Conservation (phyloP, 2,113 vertebrate species). For the Cariama cristata region DNA sequence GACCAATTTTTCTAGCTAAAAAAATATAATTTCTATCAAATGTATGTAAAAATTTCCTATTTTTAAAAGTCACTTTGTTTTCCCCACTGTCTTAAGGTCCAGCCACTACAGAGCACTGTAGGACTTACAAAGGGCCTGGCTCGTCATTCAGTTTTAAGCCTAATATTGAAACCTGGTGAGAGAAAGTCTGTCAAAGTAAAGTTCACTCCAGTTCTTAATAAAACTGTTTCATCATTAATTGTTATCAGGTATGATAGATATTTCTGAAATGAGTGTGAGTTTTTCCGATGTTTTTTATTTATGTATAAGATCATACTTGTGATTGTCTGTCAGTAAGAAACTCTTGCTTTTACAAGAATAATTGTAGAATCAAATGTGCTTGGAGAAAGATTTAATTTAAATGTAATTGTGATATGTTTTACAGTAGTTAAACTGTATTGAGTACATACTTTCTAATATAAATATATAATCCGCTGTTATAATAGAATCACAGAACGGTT, state of each 20-base stretch:
- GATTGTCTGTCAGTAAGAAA: background rate
- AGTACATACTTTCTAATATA: background rate
- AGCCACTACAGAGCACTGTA: conserved; percentile 79
- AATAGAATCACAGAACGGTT: background rate
- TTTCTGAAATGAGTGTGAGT: background rate
- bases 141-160: conserved; percentile 86
- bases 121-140: conserved; percentile 85
- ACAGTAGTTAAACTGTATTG: background rate
- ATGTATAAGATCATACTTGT: background rate
- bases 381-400: background rate
- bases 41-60: background rate
- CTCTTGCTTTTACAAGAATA: background rate
- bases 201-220: conserved; percentile 90
- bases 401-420: background rate
- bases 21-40: background rate
- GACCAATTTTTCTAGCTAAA: background rate
- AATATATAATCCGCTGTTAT: background rate
- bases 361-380: background rate
- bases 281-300: background rate
- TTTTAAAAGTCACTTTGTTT: background rate
- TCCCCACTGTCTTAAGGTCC: conserved; percentile 76
- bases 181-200: conserved; percentile 87
- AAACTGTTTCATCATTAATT: conserved; percentile 91
- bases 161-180: conserved; percentile 92
- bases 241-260: conserved; percentile 89